Percentiles rank a stretch among this genome's conserved stretches.
These are phyloP conservation scores for Scaptomyza graminum DNA, from an alignment of 1,140 invertebrate genomes.

Conservation along the genomic window DNA sequence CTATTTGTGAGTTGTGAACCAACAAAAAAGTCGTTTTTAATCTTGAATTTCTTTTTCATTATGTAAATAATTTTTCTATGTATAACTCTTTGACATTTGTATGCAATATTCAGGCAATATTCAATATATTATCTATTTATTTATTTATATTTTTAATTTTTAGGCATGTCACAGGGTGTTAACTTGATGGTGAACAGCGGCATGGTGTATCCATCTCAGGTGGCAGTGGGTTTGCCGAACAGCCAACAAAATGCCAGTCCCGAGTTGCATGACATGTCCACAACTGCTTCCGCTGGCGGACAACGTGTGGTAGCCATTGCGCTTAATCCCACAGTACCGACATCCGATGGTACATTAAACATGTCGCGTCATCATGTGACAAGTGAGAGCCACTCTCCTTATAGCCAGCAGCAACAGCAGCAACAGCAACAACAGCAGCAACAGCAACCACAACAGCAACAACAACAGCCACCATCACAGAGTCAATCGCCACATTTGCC, in stretches of 20 bases:
- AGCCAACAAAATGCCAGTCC: constrained; percentile 60
- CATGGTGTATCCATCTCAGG: constrained; percentile 72
- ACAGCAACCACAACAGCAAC: constrained; percentile 63
- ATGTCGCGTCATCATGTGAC: constrained; percentile 78
- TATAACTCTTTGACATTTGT: too few relatives aligned
- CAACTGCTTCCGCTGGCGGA: constrained; percentile 51
- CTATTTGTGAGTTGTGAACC: too few relatives aligned
- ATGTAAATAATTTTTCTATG: too few relatives aligned
- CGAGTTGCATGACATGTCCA: constrained; percentile 78
- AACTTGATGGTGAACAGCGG: constrained; percentile 58
- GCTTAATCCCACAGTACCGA: constrained; percentile 42
- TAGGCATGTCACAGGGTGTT: constrained; percentile 69
- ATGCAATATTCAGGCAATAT: too few relatives aligned
- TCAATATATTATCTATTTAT: too few relatives aligned
- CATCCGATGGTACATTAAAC: constrained; percentile 64
- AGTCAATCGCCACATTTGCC: constrained; percentile 83
- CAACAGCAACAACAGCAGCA: constrained; percentile 37
- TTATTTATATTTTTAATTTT: not conserved
- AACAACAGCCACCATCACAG: constrained; percentile 62
- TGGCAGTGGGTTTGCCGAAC: constrained; percentile 50
- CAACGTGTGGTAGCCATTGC: constrained; percentile 57
- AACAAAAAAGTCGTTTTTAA: too few relatives aligned
- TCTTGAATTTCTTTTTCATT: too few relatives aligned
- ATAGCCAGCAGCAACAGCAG: constrained; percentile 62
- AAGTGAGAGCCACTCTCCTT: constrained; percentile 75